A percentile compares a stretch with the other conserved stretches of the same genome.
These are phyloP conservation scores for Amblyopsis rosae DNA, from an alignment of 2,113 vertebrate species.

Conservation along the genomic window DNA sequence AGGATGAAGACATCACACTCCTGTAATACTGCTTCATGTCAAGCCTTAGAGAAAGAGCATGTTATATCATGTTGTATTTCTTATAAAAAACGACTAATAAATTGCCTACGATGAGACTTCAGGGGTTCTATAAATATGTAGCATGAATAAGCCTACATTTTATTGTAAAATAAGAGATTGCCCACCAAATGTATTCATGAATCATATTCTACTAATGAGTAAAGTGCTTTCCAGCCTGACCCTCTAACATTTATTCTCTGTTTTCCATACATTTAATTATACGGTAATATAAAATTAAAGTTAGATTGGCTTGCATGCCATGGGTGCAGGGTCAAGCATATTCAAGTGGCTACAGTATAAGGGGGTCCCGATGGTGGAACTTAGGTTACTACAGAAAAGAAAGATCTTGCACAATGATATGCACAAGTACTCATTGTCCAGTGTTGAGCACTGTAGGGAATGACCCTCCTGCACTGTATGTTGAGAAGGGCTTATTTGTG, in stretches of 20 bases:
- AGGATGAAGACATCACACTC: conserved; percentile 8
- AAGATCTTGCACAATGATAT: conserved; percentile 10
- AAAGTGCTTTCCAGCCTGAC: conserved; percentile 26
- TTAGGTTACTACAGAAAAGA: conserved; percentile 50
- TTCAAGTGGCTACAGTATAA: conserved; percentile 25
- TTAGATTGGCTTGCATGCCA: conserved; percentile 53
- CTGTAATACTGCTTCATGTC: too few relatives aligned
- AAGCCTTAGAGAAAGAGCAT: conserved; percentile 8
- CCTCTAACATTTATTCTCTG: conserved; percentile 26
- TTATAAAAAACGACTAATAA: neutral
- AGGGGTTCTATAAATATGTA: too few relatives aligned
- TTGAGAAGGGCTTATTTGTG: conserved; percentile 51
- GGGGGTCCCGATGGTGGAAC: conserved; percentile 29
- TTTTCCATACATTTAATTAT: conserved; percentile 57
- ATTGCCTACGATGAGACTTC: too few relatives aligned
- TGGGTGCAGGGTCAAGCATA: conserved; percentile 55
- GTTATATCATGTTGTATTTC: neutral
- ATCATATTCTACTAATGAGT: conserved; percentile 11
- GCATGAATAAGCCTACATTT: too few relatives aligned
- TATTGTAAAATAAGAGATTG: conserved; percentile 3
- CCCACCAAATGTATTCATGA: neutral
- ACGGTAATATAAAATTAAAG: conserved; percentile 48
- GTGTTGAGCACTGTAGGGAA: conserved; percentile 18
- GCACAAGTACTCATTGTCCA: conserved; percentile 38
- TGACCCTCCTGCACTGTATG: conserved; percentile 21